A percentile compares a stretch with the other conserved stretches of the same genome.
Conservation (phyloP, 2,888 invertebrate species). For the Biston stratarius region DNA sequence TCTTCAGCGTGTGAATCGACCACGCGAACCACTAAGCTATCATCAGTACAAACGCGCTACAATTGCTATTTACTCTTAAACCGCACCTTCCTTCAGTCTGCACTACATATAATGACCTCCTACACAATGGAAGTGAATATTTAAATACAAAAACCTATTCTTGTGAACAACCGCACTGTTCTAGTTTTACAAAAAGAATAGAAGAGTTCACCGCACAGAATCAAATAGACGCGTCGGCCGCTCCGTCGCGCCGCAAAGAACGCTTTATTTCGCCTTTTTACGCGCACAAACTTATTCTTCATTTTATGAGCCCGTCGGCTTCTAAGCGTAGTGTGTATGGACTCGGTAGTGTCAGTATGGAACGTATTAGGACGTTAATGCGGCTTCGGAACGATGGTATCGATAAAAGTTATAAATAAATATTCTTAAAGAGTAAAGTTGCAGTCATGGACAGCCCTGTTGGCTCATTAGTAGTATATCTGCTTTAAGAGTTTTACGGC, state of each 20-base stretch:
- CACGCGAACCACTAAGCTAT: no score
- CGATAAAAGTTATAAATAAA: no score
- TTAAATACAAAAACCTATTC: slow-evolving; percentile 11
- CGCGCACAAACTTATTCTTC: slow-evolving; percentile 61
- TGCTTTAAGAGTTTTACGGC: no score
- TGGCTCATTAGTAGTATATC: no score
- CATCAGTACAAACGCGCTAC: no score
- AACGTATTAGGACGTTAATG: background rate
- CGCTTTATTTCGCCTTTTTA: slow-evolving; percentile 61
- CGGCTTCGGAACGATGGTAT: background rate
- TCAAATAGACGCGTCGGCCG: slow-evolving; percentile 41
- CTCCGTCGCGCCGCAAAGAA: slow-evolving; percentile 53
- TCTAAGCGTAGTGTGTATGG: slow-evolving; percentile 57
- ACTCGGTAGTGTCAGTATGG: slow-evolving; percentile 21
- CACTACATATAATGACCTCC: background rate
- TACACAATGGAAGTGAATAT: slow-evolving; percentile 5
- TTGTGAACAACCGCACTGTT: slow-evolving; percentile 24
- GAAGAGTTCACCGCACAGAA: slow-evolving; percentile 33
- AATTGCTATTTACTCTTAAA: background rate
- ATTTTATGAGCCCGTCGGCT: slow-evolving; percentile 71
- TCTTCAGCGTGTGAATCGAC: no score
- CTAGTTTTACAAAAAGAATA: slow-evolving; percentile 27
- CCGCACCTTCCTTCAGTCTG: background rate
- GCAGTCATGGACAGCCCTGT: no score
- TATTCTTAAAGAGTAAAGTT: no score